Conservation (phyloP, 2,888 invertebrate species). For the Cordilura impudica region DNA sequence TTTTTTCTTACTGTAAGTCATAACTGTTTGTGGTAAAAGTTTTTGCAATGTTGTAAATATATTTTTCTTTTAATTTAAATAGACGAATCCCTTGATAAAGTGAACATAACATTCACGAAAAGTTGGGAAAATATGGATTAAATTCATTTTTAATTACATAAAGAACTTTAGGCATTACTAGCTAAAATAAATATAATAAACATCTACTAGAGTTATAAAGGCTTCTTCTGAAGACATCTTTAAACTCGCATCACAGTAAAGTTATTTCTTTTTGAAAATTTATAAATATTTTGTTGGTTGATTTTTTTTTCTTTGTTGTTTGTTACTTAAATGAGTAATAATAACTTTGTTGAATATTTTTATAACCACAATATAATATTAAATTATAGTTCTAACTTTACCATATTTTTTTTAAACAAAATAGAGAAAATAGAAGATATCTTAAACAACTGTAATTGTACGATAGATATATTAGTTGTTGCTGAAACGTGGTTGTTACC, state of each 20-base stretch:
- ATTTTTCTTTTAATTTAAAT: too few relatives aligned
- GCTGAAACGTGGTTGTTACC: slow-evolving; percentile 1
- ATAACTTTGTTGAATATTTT: not conserved
- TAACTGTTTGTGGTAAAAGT: too few relatives aligned
- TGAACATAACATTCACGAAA: too few relatives aligned
- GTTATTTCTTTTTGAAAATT: not conserved
- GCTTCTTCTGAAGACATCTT: not conserved
- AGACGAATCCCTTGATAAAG: too few relatives aligned
- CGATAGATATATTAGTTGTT: slow-evolving; percentile 1
- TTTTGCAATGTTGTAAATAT: too few relatives aligned
- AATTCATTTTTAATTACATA: too few relatives aligned
- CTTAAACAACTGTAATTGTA: slow-evolving; percentile 1
- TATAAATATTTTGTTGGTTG: slow-evolving; percentile 1
- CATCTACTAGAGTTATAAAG: slow-evolving; percentile 1
- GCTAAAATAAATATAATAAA: too few relatives aligned
- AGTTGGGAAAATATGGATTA: too few relatives aligned
- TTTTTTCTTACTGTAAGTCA: too few relatives aligned
- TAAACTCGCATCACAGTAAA: not conserved
- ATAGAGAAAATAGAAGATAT: slow-evolving; percentile 1
- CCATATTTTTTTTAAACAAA: not conserved
- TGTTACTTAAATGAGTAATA: not conserved
- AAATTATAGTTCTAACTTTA: not conserved
- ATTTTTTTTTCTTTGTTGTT: too few relatives aligned
- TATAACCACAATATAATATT: slow-evolving; percentile 1
- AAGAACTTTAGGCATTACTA: too few relatives aligned